A percentile compares a stretch with the other conserved stretches of the same genome.
phyloP scores from a whole-genome alignment of 2,113 vertebrate genomes.

The western clawed frog (Xenopus tropicalis) region DNA sequence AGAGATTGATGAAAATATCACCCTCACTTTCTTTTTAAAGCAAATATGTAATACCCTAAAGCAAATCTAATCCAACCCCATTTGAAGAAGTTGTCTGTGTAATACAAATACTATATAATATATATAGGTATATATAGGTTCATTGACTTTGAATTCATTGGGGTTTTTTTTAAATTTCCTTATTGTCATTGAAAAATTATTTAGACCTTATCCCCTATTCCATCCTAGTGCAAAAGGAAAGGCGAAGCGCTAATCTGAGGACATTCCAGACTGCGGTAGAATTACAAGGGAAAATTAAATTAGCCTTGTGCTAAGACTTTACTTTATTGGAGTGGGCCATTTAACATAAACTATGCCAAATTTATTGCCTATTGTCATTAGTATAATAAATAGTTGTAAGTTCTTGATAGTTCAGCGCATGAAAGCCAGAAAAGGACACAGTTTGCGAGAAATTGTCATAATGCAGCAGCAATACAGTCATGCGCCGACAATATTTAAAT shows the following conservation, averaged over 20 bases:
- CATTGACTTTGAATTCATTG: too few relatives aligned
- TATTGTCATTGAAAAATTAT: too few relatives aligned
- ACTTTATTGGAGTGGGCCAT: neutral
- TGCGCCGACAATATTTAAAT: constrained; percentile 37
- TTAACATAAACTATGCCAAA: constrained; percentile 6
- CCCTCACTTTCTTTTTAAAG: too few relatives aligned
- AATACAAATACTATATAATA: too few relatives aligned
- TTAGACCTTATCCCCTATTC: too few relatives aligned
- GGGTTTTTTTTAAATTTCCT: too few relatives aligned
- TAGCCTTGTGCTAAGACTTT: neutral
- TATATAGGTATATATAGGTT: too few relatives aligned
- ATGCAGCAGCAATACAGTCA: constrained; percentile 34
- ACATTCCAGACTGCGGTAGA: neutral
- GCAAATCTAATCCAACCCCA: too few relatives aligned
- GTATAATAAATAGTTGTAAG: neutral
- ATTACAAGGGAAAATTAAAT: neutral
- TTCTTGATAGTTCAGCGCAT: constrained; percentile 17
- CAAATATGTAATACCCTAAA: too few relatives aligned
- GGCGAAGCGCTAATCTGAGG: neutral
- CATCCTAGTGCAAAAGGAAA: neutral
- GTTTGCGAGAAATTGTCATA: constrained; percentile 37
- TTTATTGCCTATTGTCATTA: constrained; percentile 10
- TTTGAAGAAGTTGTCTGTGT: too few relatives aligned
- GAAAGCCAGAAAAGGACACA: constrained; percentile 15
- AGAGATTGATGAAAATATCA: too few relatives aligned